phyloP scores from a whole-genome alignment of 1,140 invertebrate species.

The Lysiphlebus fabarum region DNA sequence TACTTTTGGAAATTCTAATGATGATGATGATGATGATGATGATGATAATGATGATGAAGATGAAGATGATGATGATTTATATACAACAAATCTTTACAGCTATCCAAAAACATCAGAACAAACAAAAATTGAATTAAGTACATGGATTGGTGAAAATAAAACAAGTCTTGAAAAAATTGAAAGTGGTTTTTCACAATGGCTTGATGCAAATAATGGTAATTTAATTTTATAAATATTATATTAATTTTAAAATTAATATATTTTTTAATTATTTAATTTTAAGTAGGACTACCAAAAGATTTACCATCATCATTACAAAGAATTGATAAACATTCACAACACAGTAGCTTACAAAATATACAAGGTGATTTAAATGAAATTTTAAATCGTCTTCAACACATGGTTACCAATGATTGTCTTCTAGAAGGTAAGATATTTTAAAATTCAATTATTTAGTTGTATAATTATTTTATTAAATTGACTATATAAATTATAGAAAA shows the following conservation, averaged over 20 bases:
- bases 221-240: constrained; percentile 24
- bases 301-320: constrained; percentile 47
- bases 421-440: constrained; percentile 41
- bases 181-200: constrained; percentile 51
- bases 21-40: constrained; percentile 5
- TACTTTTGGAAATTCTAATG: not conserved
- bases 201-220: constrained; percentile 37
- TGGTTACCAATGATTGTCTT: constrained; percentile 53
- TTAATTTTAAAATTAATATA: too few species aligned
- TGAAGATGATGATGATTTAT: constrained; percentile 7
- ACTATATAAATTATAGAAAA: too few species aligned
- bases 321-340: constrained; percentile 49
- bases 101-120: constrained; percentile 16
- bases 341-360: constrained; percentile 54
- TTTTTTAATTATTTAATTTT: constrained; percentile 29
- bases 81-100: constrained; percentile 8
- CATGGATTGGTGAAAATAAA: constrained; percentile 51
- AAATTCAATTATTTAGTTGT: constrained; percentile 11
- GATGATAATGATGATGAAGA: constrained; percentile 4
- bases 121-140: constrained; percentile 45
- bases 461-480: not conserved
- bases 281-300: constrained; percentile 42
- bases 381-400: constrained; percentile 55
- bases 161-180: constrained; percentile 34
- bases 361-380: constrained; percentile 57